phyloP scores from a whole-genome alignment of 2,113 vertebrate species.

The Pygathrix nemaeus region DNA sequence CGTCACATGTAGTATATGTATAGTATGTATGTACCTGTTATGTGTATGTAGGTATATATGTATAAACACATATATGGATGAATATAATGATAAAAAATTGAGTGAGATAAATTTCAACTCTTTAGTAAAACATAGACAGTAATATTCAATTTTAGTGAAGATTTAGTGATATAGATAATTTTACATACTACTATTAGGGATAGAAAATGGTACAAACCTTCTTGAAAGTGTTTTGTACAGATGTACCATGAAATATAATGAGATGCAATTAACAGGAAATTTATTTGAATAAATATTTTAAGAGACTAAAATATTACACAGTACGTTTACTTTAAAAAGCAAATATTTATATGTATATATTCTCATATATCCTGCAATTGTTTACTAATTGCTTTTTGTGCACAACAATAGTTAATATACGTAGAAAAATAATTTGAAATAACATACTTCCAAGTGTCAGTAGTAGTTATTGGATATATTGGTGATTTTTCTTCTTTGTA shows the following conservation, averaged over 20 bases:
- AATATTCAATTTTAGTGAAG: neutral
- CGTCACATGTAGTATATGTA: neutral
- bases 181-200: neutral
- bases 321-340: neutral
- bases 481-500: neutral
- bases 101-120: neutral
- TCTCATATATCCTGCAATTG: neutral
- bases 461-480: neutral
- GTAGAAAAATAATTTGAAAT: slow-evolving; percentile 22
- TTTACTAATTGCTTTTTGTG: neutral
- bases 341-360: neutral
- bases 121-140: slow-evolving; percentile 8
- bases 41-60: neutral
- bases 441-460: neutral
- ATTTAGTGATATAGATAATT: neutral
- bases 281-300: neutral
- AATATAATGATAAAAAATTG: neutral
- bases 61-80: neutral
- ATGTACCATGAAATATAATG: slow-evolving; percentile 2
- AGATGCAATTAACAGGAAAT: neutral
- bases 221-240: neutral
- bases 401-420: neutral
- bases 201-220: neutral
- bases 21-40: neutral
- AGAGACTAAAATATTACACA: neutral